These are phyloP conservation scores for Mesitornis unicolor DNA, from an alignment of 2,113 vertebrate species.

Conservation along the genomic window DNA sequence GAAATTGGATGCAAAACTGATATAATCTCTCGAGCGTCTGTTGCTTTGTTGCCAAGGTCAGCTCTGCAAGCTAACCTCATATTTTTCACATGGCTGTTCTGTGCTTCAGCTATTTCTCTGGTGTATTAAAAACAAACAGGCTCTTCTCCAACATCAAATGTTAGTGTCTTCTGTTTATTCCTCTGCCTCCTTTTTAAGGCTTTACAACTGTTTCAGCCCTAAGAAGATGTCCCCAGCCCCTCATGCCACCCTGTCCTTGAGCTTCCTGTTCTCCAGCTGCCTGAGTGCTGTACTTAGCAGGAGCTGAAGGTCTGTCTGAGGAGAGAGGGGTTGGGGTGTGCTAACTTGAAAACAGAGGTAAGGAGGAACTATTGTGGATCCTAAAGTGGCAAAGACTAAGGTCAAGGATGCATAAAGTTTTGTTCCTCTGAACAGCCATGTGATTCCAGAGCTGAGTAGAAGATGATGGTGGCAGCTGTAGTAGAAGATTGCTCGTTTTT, in stretches of 20 bases:
- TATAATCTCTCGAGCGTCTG: not conserved
- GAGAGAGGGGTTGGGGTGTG: too few species aligned
- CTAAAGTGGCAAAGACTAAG: not conserved
- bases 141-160: not conserved
- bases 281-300: not conserved
- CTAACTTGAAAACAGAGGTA: not conserved
- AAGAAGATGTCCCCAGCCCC: not conserved
- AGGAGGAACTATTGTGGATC: not conserved
- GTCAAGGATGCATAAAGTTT: not conserved
- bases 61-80: not conserved
- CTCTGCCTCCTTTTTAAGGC: not conserved
- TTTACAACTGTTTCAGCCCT: not conserved
- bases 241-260: not conserved
- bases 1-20: not conserved
- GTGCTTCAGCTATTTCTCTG: not conserved
- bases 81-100: conserved; percentile 3
- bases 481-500: not conserved
- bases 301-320: not conserved
- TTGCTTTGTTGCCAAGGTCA: conserved; percentile 48
- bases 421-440: not conserved
- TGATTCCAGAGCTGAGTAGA: not conserved
- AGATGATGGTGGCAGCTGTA: not conserved
- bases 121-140: not conserved
- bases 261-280: not conserved
- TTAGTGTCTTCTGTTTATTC: not conserved